A percentile compares a stretch with the other conserved stretches of the same genome.
Evolutionary conservation across 2,888 invertebrate species (phyloP).

Genomic region (Ornithoptera priamus): DNA sequence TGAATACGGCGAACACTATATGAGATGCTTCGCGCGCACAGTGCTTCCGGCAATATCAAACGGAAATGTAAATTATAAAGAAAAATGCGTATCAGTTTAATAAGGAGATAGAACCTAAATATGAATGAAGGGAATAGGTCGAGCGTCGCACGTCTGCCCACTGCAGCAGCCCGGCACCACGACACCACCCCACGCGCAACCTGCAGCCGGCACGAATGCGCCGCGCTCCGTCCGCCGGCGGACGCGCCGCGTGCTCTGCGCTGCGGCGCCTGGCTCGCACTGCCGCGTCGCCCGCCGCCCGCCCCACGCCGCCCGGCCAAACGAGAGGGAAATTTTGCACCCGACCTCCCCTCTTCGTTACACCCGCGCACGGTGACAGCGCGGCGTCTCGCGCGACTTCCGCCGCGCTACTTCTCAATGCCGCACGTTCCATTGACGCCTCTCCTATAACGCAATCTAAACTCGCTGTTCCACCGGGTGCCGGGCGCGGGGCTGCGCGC

Average conservation of each 20-base stretch:
- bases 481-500: conserved; percentile 31
- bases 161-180: too few relatives aligned
- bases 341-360: conserved; percentile 40
- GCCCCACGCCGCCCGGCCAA: conserved; percentile 31
- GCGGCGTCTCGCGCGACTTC: too few relatives aligned
- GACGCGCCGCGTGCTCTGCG: conserved; percentile 37
- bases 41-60: too few relatives aligned
- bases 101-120: too few relatives aligned
- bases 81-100: too few relatives aligned
- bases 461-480: conserved; percentile 44
- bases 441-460: conserved; percentile 42
- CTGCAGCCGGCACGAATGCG: conserved; percentile 30
- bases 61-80: too few relatives aligned
- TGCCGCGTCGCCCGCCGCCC: conserved; percentile 37
- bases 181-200: too few relatives aligned
- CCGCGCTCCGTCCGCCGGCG: conserved; percentile 23
- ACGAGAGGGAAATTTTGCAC: conserved; percentile 71
- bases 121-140: too few relatives aligned
- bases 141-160: too few relatives aligned
- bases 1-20: too few relatives aligned
- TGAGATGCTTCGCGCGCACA: too few relatives aligned
- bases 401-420: conserved; percentile 57
- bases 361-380: conserved; percentile 20
- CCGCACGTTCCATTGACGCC: conserved; percentile 68
- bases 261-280: conserved; percentile 53